These are phyloP conservation scores for Drosophila busckii DNA, from an alignment of 1,140 invertebrate genomes.

Conservation along the genomic window DNA sequence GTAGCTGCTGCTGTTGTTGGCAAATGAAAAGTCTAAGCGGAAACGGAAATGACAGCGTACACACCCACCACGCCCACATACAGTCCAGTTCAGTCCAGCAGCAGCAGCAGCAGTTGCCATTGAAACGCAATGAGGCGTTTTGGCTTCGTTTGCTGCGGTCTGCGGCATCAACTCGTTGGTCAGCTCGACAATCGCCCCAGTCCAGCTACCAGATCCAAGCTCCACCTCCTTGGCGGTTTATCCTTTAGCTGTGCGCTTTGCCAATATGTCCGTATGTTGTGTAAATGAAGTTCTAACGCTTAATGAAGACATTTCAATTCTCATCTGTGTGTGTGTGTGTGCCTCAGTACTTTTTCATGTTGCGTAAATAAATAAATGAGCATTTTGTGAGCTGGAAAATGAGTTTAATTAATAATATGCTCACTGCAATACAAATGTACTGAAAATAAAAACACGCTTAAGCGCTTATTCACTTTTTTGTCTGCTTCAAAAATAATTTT, in stretches of 20 bases:
- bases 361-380: conserved; percentile 30
- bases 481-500: too few species aligned
- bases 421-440: conserved; percentile 10
- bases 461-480: not conserved
- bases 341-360: conserved; percentile 21
- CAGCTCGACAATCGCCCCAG: not conserved
- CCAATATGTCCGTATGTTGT: conserved; percentile 22
- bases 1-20: too few species aligned
- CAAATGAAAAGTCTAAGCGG: conserved; percentile 37
- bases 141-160: conserved; percentile 29
- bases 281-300: conserved; percentile 30
- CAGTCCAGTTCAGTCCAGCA: conserved; percentile 20
- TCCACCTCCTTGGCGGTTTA: too few species aligned
- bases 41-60: conserved; percentile 34
- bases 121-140: conserved; percentile 40
- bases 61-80: not conserved
- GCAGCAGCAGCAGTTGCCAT: conserved; percentile 29
- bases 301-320: conserved; percentile 35
- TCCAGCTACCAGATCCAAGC: not conserved
- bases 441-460: conserved; percentile 5
- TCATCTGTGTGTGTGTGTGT: not conserved
- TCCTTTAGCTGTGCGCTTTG: too few species aligned
- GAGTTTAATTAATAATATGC: conserved; percentile 31
- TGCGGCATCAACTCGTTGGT: conserved; percentile 11
- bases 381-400: conserved; percentile 28